Evolutionary conservation across 23 tunicate species (phyloP), one percentile per base, ranked within the genome.

Genomic region (Styela clava): DNA sequence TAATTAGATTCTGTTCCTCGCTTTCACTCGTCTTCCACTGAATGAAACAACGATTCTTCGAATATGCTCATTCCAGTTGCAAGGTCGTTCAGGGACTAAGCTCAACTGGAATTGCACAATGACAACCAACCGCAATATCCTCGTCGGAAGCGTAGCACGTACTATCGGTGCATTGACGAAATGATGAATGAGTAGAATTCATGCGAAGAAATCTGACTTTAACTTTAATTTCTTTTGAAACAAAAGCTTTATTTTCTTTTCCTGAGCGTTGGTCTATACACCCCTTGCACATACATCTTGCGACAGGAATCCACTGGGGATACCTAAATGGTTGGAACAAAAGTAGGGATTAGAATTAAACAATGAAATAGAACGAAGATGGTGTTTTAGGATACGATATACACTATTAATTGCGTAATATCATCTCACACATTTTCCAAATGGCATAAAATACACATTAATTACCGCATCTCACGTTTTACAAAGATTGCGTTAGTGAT

Each of bases 261-360:
- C 81, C 81, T 16, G 81, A 37, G 21, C 62, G 33, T 2, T 33
- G 52, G 26, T 76, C 81, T 52, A 76, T 76, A 1, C 81, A 76
- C 18, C 81, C 81, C 29, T 52, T 76, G n/a, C 81, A 76, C 65
- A 76, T 33, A 44, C 81, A 76, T 2, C n/a, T 35, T n/a, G 81
- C 81, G 20, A 33, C 81, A 26, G 81, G 81, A 44, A 76, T 76
- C 81, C 81, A 76, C 26, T 76, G 81, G 16, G 81, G 81, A 44
- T 76, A 76, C 44, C 81, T 76, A 24, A 29, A 67, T n/a, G n/a
- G n/a, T n/a, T n/a, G n/a, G 22, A 25, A 67, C 16, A 25, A 44
- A 5, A 44, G 56, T 44, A 44, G 56, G 12, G 56, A 5, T 44
- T 44, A 44, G 56, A n/a, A n/a, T n/a, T n/a, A n/a, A n/a, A n/a